Conservation (phyloP, 2,113 vertebrate genomes). For the Proteles cristata region DNA sequence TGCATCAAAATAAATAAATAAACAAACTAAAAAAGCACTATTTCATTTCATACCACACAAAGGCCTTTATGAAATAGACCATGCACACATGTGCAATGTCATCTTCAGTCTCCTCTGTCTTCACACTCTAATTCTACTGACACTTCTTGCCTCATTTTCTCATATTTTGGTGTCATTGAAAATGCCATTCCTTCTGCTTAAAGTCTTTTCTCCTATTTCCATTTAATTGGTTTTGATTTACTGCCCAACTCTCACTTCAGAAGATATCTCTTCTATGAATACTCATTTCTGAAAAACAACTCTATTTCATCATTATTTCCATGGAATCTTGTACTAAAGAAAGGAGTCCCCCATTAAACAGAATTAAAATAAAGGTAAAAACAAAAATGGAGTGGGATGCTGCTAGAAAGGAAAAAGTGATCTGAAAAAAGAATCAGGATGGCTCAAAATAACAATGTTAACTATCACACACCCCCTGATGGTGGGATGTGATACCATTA, state of each 20-base stretch:
- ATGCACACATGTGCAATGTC: neutral
- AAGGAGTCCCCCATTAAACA: neutral
- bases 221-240: neutral
- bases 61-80: neutral
- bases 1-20: too few species aligned
- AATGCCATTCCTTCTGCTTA: neutral
- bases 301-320: neutral
- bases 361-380: conserved; percentile 41
- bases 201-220: neutral
- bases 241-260: neutral
- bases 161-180: neutral
- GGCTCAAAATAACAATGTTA: conserved; percentile 16
- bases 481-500: neutral
- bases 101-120: neutral
- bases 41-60: neutral
- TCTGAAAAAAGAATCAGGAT: neutral
- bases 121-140: neutral
- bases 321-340: neutral
- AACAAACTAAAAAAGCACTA: too few species aligned
- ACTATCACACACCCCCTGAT: neutral
- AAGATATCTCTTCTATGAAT: neutral
- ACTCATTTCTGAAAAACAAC: neutral
- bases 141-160: neutral
- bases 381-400: neutral
- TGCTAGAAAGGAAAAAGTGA: neutral